Base-by-base conservation (phyloP, 2,888 invertebrate genomes). In the Crocallis elinguaria region DNA sequence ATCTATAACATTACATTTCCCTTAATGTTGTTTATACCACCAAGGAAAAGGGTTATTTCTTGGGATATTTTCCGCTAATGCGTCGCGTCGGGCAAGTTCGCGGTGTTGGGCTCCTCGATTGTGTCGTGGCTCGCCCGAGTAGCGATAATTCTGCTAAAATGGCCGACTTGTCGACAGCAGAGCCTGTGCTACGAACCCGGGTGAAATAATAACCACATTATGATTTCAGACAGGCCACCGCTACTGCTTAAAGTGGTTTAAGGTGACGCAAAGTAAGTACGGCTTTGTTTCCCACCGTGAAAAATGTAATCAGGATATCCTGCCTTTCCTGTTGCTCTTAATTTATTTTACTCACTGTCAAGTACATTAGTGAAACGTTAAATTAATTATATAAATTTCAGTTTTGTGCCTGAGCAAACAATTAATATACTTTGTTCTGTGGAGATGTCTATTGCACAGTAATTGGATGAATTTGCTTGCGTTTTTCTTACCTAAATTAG, bases 141-240 rank as follows among this genome's bases (percentile, higher is more conserved):
- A 86, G 89, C 87, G 75, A 89, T 89, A 89, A 88, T 86, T 89
- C 83, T 77, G 69, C 72, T 74, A 82, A 84, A 89, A 89, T 89
- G 86, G 88, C 81, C 79, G 85, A 74, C 86, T 80, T 86, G 89
- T 89, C 89, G 84, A 79, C 87, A 73, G 77, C 89, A 89, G 86
- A 73, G 81, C 73, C 83, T 77, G 74, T 79, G 81, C 77, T 73
- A 75, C 77, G 84, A 76, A 76, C 77, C 72, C 69, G 78, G 79
- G 77, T 84, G 80, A 87, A 86, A 88, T 88, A 86, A 88, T 88
- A 88, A 86, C 86, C 87, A 79, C 86, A 85, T 86, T 88, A 86
- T 84, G 85, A 82, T 84, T 85, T 86, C 79, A 86, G 84, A 83
- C 86, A 78, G 79, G 78, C 79, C 75, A 77, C 78, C 81, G 79